A percentile compares a stretch with the other conserved stretches of the same genome.
Evolutionary conservation across 2,797 vertebrate species (phyloP).

Genomic region (Acropternis orthonyx): DNA sequence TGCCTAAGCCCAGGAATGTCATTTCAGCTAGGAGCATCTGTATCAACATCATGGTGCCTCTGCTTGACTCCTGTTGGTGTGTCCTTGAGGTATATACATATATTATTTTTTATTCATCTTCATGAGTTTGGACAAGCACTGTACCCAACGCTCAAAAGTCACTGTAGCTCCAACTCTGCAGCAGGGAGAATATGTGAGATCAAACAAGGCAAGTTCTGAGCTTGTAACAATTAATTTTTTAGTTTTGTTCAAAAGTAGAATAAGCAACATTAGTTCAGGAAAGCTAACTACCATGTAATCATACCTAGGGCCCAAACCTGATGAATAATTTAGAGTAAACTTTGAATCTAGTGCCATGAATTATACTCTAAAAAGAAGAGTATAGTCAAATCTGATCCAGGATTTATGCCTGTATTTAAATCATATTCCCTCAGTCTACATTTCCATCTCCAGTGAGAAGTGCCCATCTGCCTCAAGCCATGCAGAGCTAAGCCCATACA

Average conservation of each 20-base stretch:
- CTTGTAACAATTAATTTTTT: constrained; percentile 60
- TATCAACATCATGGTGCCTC: constrained; percentile 28
- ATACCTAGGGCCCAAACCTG: constrained; percentile 1
- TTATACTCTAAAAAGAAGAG: neutral
- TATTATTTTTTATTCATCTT: constrained; percentile 47
- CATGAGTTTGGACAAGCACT: neutral
- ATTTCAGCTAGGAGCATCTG: neutral
- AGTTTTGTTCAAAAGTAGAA: constrained; percentile 26
- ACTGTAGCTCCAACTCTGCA: neutral
- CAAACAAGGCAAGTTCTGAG: constrained; percentile 37
- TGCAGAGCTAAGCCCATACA: neutral
- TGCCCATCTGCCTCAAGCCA: constrained; percentile 7
- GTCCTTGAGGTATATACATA: constrained; percentile 29
- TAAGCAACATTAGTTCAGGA: constrained; percentile 37
- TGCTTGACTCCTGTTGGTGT: neutral
- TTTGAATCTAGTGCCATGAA: neutral
- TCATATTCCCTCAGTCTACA: neutral
- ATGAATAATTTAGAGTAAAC: constrained; percentile 51
- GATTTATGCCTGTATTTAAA: neutral
- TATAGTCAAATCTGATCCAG: neutral
- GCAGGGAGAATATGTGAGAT: neutral
- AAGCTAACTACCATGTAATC: constrained; percentile 17
- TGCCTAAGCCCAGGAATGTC: neutral
- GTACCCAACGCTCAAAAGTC: neutral
- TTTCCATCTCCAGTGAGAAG: neutral